Evolutionary conservation across 1,140 invertebrate genomes (phyloP), one percentile per base, ranked within the genome.

Genomic region (Andrena cerasifolii): DNA sequence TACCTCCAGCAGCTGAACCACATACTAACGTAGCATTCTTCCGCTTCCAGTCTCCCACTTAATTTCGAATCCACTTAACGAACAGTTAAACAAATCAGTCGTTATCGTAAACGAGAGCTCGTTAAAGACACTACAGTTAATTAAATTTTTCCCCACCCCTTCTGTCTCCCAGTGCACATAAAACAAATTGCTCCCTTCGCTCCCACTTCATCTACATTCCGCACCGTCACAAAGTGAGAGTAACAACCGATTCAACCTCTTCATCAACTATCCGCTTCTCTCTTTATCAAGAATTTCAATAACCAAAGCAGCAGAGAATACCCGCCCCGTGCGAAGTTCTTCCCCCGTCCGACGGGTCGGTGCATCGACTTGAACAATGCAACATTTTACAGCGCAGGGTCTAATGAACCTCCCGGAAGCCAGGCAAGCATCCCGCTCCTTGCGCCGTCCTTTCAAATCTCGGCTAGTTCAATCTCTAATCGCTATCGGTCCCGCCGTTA

Each of bases 211-310:
- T 62, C 18, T 45, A 45, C 45, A 62, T 43, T 16, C 21, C 24
- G 36, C 5, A 7, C 36, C 5, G 21, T 16, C 3, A 10, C 58
- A 61, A n/a, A 14, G n/a, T 4, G 36, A 8, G 12, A 3, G 36
- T 43, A 45, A 26, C 24, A 21, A 21, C 26, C 6, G 7, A 62
- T 26, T 6, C 21, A 43, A 45, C 12, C 45, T 45, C n/a, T 14
- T 40, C 16, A 43, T 43, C n/a, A 40, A 40, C 10, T 59, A 21
- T n/a, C 58, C 58, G 18, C 14, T 31, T n/a, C n/a, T 31, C 21
- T 4, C n/a, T 40, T 45, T n/a, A 56, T 66, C 62, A 45, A 45
- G 49, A 67, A 56, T 67, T 66, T 65, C 59, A 54, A 65, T 65
- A 73, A 51, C 47, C 31, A 16, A 28, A 62, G 24, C 8, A 21